These are phyloP conservation scores for Corynorhinus townsendii DNA, from an alignment of 2,113 vertebrate species.

Conservation along the genomic window DNA sequence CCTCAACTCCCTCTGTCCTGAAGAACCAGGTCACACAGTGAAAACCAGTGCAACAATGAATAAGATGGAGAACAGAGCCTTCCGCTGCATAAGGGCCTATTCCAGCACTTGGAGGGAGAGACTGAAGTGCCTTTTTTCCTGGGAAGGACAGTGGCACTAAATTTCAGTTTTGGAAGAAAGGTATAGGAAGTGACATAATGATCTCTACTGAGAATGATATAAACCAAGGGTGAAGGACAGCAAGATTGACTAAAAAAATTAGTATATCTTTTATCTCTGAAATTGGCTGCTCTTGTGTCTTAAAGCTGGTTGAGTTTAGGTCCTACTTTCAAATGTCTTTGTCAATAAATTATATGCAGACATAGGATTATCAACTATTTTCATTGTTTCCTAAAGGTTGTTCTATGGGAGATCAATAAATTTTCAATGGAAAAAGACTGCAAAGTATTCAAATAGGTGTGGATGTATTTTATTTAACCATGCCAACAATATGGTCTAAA, in stretches of 20 bases:
- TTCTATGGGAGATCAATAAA: neutral
- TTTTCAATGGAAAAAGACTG: neutral
- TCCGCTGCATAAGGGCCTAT: neutral
- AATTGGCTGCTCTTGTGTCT: neutral
- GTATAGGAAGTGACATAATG: neutral
- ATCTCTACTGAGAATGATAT: neutral
- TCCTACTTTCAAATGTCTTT: constrained; percentile 9
- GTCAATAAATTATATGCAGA: neutral
- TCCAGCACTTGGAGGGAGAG: neutral
- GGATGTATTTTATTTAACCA: constrained; percentile 25
- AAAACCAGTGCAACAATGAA: neutral
- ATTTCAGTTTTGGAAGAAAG: neutral
- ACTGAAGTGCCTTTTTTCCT: neutral
- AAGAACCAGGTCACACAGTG: neutral
- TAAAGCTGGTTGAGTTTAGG: neutral
- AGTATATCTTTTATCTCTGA: neutral
- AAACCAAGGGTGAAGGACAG: neutral
- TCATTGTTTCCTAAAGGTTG: constrained; percentile 4
- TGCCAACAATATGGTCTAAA: neutral
- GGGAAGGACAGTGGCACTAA: neutral
- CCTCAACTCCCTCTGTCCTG: neutral
- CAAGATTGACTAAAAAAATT: neutral
- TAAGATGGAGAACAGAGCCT: neutral
- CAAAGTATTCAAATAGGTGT: neutral
- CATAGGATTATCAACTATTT: neutral